Base-by-base conservation (phyloP, 2,888 invertebrate species). In the Molanna angustata region DNA sequence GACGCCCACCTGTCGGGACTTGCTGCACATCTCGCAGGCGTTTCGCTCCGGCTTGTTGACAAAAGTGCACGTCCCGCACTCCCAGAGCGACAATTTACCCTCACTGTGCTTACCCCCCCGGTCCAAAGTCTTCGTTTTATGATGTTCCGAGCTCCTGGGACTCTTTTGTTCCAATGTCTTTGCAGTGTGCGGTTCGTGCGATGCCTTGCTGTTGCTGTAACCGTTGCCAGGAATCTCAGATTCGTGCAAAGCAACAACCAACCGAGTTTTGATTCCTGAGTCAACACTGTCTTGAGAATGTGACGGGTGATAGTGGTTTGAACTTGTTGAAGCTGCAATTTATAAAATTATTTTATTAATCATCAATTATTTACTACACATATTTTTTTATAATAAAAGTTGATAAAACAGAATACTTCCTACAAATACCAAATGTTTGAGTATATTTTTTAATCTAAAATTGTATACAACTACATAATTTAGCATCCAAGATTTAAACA, bases 1-100 rank as follows among this genome's bases (percentile, higher is more conserved):
- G 3, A 81, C 78, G 0, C 82, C 83, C 41, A 67, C 67, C 40
- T 66, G 66, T 49, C 74, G 75, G 1, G 83, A 84, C 65, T 86
- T 88, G 17, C 84, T 82, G 63, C 89, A 89, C 80, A 89, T 88
- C 57, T 87, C 87, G 65, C 89, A 90, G 17, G 85, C 84, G 9
- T 78, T 77, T 17, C 68, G 67, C 0, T 65, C 62, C 0, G 66
- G 62, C 2, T 68, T 68, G 64, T 90, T 90, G 11, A 85, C 66
- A 66, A 77, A 89, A 0, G 90, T 90, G 68, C 90, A 90, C 0
- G 81, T 78, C 1, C 73, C 74, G 65, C 89, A 90, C 57, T 83
- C 79, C 90, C 89, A 90, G 56, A 73, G 76, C 39, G 65, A 67
- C 2, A 49, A 37, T 6, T 49, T 20, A 4, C 31, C 22, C 14